Conservation (phyloP, 2,113 vertebrate species). For the Psilopsiagon aurifrons region DNA sequence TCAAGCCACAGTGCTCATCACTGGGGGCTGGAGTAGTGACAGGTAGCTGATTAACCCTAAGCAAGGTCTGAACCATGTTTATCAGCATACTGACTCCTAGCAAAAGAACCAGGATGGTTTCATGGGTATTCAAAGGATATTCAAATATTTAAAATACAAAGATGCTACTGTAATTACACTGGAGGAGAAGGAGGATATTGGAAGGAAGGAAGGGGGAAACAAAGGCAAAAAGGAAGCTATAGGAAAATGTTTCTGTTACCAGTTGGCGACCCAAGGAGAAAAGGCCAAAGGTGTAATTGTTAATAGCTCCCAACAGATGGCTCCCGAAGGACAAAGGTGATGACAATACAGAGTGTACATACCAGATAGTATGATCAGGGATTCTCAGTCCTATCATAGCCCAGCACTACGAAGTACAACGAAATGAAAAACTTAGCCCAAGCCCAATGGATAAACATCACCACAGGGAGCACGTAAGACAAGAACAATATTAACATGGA, state of each 20-base stretch:
- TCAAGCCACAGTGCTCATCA: neutral
- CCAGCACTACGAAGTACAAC: neutral
- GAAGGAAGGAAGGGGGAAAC: neutral
- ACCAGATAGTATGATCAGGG: neutral
- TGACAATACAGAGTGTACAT: neutral
- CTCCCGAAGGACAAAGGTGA: neutral
- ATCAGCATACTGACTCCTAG: neutral
- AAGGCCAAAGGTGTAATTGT: neutral
- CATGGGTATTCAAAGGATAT: neutral
- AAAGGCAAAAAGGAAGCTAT: neutral
- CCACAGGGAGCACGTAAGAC: neutral
- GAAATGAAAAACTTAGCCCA: neutral
- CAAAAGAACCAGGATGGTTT: neutral
- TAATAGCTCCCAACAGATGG: neutral
- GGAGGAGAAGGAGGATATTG: neutral
- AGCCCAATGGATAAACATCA: neutral
- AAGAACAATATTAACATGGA: neutral
- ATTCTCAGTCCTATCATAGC: neutral
- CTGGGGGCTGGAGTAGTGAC: neutral
- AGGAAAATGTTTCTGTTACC: neutral
- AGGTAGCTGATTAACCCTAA: neutral
- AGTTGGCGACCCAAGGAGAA: neutral
- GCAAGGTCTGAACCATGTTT: neutral
- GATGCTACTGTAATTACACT: neutral
- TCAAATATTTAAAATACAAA: neutral